Evolutionary conservation across 1,140 invertebrate genomes (phyloP).

Genomic region (Procambarus virginalis): DNA sequence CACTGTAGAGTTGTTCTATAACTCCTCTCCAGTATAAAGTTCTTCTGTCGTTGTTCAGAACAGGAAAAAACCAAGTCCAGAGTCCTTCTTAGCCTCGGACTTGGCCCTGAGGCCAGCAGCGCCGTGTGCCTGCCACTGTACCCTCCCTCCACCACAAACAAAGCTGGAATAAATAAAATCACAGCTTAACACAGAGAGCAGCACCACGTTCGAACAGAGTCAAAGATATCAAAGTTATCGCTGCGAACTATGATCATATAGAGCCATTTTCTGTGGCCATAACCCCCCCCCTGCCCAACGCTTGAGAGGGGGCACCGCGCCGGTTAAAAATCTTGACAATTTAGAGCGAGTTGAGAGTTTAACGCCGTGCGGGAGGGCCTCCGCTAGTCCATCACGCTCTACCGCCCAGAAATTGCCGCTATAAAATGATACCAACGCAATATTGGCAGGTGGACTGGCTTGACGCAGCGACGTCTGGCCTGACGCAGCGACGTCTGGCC

Average conservation of each 20-base stretch:
- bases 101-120: not conserved
- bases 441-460: not conserved
- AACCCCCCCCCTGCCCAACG: not conserved
- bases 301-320: not conserved
- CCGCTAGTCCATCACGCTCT: not conserved
- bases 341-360: conserved; percentile 13
- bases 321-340: conserved; percentile 6
- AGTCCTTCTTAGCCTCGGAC: no score
- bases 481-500: not conserved
- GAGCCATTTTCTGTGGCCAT: not conserved
- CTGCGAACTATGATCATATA: not conserved
- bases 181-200: not conserved
- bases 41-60: no score
- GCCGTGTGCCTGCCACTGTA: not conserved
- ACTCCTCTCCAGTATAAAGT: no score
- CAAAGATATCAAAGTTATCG: not conserved
- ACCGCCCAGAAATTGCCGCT: conserved; percentile 13
- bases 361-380: not conserved
- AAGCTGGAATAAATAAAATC: not conserved
- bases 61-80: no score
- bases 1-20: no score
- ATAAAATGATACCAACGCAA: conserved; percentile 18
- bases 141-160: not conserved
- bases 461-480: not conserved
- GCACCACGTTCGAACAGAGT: not conserved